Evolutionary conservation across 2,888 invertebrate species (phyloP).

Genomic region (Petrolisthes manimaculis): DNA sequence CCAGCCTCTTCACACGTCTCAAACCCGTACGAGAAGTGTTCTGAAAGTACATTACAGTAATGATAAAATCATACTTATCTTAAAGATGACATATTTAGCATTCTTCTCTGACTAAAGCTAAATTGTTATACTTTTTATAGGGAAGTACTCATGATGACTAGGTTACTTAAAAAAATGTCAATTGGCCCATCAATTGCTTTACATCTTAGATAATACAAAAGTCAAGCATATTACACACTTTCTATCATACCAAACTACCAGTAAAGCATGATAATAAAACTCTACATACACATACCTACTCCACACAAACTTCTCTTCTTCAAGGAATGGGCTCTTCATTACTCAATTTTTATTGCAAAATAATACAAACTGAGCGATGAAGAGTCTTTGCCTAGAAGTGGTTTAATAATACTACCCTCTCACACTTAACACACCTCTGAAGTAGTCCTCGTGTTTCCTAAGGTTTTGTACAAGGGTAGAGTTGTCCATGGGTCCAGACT

Average conservation of each 20-base stretch:
- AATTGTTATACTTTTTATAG: too few relatives aligned
- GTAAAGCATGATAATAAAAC: too few relatives aligned
- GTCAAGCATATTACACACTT: too few relatives aligned
- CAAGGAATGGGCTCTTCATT: not conserved
- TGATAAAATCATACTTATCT: not conserved
- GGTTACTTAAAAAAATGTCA: too few relatives aligned
- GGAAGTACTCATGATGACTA: too few relatives aligned
- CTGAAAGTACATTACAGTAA: constrained; percentile 13
- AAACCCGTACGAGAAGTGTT: constrained; percentile 52
- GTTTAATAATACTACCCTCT: not conserved
- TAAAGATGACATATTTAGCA: too few relatives aligned
- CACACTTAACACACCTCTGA: constrained; percentile 45
- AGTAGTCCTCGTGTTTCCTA: constrained; percentile 58
- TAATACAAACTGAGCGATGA: not conserved
- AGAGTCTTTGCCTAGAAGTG: not conserved
- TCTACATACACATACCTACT: too few relatives aligned
- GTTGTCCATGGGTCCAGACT: constrained; percentile 59
- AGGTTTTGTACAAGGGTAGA: constrained; percentile 53
- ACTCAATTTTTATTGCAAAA: not conserved
- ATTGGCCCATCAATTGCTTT: too few relatives aligned
- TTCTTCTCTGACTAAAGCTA: too few relatives aligned
- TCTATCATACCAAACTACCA: too few relatives aligned
- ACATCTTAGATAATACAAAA: too few relatives aligned
- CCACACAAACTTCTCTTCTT: too few relatives aligned
- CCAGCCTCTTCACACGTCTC: constrained; percentile 28